phyloP scores from a whole-genome alignment of 2,797 vertebrate species.

The Prunella strophiata region DNA sequence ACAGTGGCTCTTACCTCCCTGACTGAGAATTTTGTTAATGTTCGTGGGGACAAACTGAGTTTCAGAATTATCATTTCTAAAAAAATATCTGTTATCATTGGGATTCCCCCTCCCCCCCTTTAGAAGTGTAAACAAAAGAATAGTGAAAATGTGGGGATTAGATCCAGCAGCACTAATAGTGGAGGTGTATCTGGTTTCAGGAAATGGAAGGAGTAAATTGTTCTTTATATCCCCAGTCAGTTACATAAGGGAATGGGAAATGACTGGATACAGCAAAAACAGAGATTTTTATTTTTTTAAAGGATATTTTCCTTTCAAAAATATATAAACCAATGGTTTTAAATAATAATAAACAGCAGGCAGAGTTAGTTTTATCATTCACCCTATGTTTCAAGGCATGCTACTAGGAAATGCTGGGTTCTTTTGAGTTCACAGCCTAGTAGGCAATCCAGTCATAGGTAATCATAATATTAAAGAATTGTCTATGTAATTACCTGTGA shows the following conservation, averaged over 20 bases:
- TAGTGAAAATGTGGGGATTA: background rate
- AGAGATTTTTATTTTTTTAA: accelerated
- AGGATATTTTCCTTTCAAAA: background rate
- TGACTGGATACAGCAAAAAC: background rate
- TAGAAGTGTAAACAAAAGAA: background rate
- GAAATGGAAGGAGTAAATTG: background rate
- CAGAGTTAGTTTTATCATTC: background rate
- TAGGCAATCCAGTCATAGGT: background rate
- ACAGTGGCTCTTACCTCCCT: background rate
- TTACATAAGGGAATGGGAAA: background rate
- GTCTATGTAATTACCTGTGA: background rate
- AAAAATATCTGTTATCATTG: background rate
- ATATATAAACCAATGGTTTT: accelerated
- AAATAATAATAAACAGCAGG: background rate
- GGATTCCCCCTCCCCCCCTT: accelerated
- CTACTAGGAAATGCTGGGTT: background rate
- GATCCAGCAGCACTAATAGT: background rate
- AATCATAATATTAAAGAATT: background rate
- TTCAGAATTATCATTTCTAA: background rate
- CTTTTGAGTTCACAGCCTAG: background rate
- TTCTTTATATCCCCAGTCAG: background rate
- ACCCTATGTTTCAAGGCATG: background rate
- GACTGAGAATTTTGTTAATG: background rate
- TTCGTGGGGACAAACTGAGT: background rate
- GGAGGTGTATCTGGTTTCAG: background rate